Percentiles rank a stretch among this genome's conserved stretches.
Conservation (phyloP, 53 echinoderm and acorn worm genomes). For the Arbacia lixula region DNA sequence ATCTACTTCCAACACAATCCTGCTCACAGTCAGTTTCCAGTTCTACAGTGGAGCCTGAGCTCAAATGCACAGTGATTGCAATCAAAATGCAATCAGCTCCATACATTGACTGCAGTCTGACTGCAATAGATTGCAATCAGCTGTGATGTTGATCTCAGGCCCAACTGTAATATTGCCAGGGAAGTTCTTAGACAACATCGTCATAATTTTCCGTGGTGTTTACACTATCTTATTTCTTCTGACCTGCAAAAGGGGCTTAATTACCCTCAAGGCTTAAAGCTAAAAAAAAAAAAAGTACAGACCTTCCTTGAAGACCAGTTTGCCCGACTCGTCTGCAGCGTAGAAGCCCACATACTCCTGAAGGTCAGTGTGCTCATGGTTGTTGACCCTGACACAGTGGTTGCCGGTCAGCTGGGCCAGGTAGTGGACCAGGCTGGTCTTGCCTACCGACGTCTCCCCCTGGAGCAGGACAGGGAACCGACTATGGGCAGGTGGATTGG, state of each 20-base stretch:
- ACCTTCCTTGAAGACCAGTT: slow-evolving; percentile 99
- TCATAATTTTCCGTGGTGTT: no score
- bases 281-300: background rate
- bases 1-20: no score
- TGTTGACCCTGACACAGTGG: slow-evolving; percentile 96
- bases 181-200: no score
- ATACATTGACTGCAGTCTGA: no score
- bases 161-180: no score
- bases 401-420: slow-evolving; percentile 94
- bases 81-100: no score
- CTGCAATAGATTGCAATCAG: no score
- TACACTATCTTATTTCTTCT: no score
- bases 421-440: slow-evolving; percentile 94
- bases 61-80: no score
- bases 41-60: no score
- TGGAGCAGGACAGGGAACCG: slow-evolving; percentile 92
- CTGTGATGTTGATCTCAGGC: no score
- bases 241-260: background rate
- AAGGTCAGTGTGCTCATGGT: slow-evolving; percentile 98
- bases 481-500: slow-evolving; percentile 26
- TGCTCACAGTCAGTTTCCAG: no score
- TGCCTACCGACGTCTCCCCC: slow-evolving; percentile 97
- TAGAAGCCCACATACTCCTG: slow-evolving; percentile 99
- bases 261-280: background rate
- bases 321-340: slow-evolving; percentile 96